Evolutionary conservation across 2,113 vertebrate species (phyloP).

Genomic region (Caranx ignobilis): DNA sequence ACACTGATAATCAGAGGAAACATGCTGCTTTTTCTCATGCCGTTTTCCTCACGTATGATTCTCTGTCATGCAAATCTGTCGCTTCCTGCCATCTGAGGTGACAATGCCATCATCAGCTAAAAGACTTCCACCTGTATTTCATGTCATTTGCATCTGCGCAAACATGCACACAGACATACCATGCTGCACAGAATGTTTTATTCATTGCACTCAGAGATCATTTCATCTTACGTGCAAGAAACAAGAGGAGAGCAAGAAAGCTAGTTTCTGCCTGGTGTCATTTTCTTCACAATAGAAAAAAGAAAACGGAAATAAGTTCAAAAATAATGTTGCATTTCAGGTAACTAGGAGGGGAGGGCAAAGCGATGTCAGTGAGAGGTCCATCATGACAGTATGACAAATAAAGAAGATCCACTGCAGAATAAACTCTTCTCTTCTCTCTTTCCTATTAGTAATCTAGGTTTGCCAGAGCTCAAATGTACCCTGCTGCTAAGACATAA

Average conservation of each 20-base stretch:
- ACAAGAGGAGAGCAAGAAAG: background rate
- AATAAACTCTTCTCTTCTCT: background rate
- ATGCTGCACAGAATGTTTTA: background rate
- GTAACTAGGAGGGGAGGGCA: background rate
- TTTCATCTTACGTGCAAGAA: background rate
- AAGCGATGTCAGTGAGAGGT: background rate
- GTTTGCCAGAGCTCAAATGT: background rate
- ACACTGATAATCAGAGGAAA: constrained; percentile 35
- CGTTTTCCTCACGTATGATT: constrained; percentile 9
- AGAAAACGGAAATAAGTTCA: too few relatives aligned
- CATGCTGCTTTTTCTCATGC: constrained; percentile 9
- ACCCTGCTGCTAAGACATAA: background rate
- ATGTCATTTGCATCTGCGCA: constrained; percentile 15
- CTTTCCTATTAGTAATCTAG: background rate
- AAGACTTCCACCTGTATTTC: background rate
- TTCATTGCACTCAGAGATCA: background rate
- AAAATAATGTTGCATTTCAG: too few relatives aligned
- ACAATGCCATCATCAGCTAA: constrained; percentile 14
- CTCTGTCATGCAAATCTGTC: constrained; percentile 20
- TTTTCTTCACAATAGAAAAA: background rate
- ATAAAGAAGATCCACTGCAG: background rate
- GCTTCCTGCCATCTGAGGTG: background rate
- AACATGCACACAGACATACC: background rate
- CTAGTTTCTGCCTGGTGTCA: background rate
- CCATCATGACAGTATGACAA: background rate